These are phyloP conservation scores for Turnix velox DNA, from an alignment of 2,113 vertebrate genomes.

Conservation along the genomic window DNA sequence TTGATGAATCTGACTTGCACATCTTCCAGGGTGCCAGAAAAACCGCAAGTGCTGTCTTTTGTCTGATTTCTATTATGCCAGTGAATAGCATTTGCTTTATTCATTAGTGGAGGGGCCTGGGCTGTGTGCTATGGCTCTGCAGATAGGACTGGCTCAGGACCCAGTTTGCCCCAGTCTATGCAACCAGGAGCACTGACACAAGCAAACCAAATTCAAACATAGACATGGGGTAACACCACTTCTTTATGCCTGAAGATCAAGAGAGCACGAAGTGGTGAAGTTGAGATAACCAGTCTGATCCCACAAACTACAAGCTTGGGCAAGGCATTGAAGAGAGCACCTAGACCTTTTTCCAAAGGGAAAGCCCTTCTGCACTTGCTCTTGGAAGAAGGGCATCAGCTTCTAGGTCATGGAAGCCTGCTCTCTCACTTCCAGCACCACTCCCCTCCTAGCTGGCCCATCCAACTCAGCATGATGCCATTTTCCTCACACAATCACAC, in stretches of 20 bases:
- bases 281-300: background rate
- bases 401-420: background rate
- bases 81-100: background rate
- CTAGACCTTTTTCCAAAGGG: background rate
- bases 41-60: background rate
- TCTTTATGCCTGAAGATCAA: background rate
- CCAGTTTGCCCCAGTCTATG: background rate
- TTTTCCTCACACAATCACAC: background rate
- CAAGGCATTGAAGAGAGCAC: background rate
- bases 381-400: background rate
- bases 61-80: rapidly evolving
- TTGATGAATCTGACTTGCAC: background rate
- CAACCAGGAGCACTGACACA: background rate
- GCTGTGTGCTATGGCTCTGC: rapidly evolving
- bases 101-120: background rate
- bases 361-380: rapidly evolving
- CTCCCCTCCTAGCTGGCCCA: background rate
- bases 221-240: background rate
- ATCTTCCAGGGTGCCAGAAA: background rate
- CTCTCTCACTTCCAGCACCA: background rate
- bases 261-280: background rate
- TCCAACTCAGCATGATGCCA: background rate
- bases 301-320: background rate
- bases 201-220: rapidly evolving
- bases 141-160: background rate